Base-by-base conservation (phyloP, 2,113 vertebrate genomes). In the Castor canadensis region DNA sequence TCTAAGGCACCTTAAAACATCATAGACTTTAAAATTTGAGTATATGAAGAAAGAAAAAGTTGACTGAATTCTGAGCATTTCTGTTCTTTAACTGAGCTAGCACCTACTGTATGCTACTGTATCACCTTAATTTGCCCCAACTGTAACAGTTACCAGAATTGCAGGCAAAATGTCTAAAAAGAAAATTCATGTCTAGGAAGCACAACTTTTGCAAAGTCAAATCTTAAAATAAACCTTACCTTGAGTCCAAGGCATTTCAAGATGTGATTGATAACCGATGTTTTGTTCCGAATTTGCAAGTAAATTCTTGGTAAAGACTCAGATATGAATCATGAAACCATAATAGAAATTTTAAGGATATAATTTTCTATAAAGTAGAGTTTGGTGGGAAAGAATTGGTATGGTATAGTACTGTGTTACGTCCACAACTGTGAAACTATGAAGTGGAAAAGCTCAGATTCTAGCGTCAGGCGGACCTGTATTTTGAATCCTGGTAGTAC, bases 1-100 rank as follows among this genome's bases (percentile, higher is more conserved):
- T 84, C 58, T 87, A 79, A 96, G 75, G 52, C 3, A 91, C 38
- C 52, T 79, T 96, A 80, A 64, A 45, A 64, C 16, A 92, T 64
- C 7, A 6, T 1, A 16, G 24, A 89, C 15, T 43, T 52, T 60
- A n/a, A 0, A 73, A 72, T 94, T 71, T 89, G 64, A 92, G 38
- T 79, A 40, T 28, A 89, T 20, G 5, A 9, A 85, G 45, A n/a
- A n/a, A n/a, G n/a, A 83, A 64, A 94, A 89, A 71, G 5, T 69
- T 10, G 66, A 35, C 0, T 72, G 5, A 88, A 75, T 30, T 4
- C 30, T 56, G 45, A 60, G 52, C 40, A 73, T 12, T 90, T 60
- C 10, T 47, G 6, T 69, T 85, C 35, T 80, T 82, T 76, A 75
- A 45, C 32, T n/a, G n/a, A n/a, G n/a, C 45, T 28, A 73, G 6